Evolutionary conservation across 2,888 invertebrate species (phyloP), one percentile per base, ranked within the genome.

Genomic region (Phortica okadai): DNA sequence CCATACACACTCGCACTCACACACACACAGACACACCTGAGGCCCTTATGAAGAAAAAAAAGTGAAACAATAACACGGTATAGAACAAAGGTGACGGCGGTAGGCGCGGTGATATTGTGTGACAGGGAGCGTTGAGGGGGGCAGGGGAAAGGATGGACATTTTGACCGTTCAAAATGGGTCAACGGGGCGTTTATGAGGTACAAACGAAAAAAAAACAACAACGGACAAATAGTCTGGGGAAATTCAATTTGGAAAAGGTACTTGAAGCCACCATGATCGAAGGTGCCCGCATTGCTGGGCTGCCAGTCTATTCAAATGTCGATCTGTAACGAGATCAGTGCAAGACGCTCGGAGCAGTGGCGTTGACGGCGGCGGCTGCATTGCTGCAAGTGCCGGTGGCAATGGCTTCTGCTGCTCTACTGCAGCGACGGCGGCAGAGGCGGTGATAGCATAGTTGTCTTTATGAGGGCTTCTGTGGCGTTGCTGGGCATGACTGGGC

Each of bases 131-230:
- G 8, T 50, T 50, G 6, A 50, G 6, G 50, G 2, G 14, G 8
- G 2, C 62, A 25, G 11, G 21, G 62, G 62, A 7, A 62, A 16
- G 7, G 62, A 56, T 14, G 16, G 56, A 56, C 56, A 16, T 16
- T 56, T 56, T 14, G 56, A 21, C 66, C 45, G 25, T 50, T 59
- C 66, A 64, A 85, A 87, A 88, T 85, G 80, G 88, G 85, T 88
- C 85, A 85, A 84, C 84, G 80, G 86, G 88, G 84, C 86, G 80
- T 82, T 70, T 70, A 70, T 70, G 70, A 50, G 11, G 25, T 54
- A 42, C 70, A 69, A 69, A 69, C 44, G 42, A 45, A 16, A 58
- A 6, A 58, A 58, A 21, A 21, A 21, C 21, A 21, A 21, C 21
- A 21, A 21, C 21, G 54, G 11, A 54, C 54, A 54, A 14, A 54